These are phyloP conservation scores for Arvicanthis niloticus DNA, from an alignment of 2,113 vertebrate species.

Conservation along the genomic window DNA sequence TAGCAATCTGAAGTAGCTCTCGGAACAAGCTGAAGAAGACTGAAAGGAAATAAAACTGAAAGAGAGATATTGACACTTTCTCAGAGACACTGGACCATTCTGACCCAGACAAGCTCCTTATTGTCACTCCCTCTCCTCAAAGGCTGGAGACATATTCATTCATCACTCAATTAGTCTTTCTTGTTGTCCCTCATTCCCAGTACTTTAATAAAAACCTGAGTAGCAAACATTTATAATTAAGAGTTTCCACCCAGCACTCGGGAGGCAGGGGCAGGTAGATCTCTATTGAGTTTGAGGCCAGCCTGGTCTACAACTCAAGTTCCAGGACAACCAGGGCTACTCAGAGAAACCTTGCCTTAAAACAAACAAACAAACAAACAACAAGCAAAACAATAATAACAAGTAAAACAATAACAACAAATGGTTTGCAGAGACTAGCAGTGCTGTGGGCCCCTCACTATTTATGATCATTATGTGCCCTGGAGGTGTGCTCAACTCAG, in stretches of 20 bases:
- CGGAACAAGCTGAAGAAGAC: background rate
- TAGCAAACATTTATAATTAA: background rate
- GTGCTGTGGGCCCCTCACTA: background rate
- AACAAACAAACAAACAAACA: too few species aligned
- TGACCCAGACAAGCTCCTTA: background rate
- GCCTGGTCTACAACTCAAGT: too few species aligned
- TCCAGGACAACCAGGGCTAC: too few species aligned
- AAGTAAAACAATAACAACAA: too few species aligned
- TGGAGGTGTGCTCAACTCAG: accelerated
- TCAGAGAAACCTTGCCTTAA: too few species aligned
- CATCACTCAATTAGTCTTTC: constrained; percentile 28
- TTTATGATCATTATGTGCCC: background rate
- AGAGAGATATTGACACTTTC: background rate
- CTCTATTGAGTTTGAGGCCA: too few species aligned
- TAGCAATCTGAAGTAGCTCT: background rate
- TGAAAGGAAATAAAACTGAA: background rate
- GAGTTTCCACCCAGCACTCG: background rate
- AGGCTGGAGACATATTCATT: background rate
- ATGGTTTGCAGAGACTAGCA: background rate
- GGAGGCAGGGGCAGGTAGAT: too few species aligned
- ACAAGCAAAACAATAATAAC: too few species aligned
- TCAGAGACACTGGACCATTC: background rate
- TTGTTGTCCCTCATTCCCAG: constrained; percentile 36
- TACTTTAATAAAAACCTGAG: constrained; percentile 10
- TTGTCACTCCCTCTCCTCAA: background rate